Conservation (phyloP, 2,113 vertebrate species). For the Hydrochoerus hydrochaeris region DNA sequence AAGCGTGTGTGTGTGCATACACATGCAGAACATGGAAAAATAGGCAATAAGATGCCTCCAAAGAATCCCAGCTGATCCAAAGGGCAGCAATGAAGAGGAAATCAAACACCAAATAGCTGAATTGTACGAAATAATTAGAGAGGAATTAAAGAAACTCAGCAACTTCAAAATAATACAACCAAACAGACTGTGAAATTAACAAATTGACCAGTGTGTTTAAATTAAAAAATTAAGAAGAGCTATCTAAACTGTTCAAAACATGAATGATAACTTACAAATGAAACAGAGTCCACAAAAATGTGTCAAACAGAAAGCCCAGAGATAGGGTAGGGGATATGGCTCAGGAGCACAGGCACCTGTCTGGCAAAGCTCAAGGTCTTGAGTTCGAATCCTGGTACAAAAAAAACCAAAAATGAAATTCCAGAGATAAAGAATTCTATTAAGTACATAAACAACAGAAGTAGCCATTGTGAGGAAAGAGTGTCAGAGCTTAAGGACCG, state of each 20-base stretch:
- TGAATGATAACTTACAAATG: neutral
- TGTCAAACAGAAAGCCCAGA: neutral
- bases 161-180: neutral
- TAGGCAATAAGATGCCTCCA: neutral
- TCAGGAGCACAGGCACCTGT: no score
- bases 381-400: no score
- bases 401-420: neutral
- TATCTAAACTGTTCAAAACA: neutral
- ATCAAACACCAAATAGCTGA: neutral
- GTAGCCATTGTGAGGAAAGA: neutral
- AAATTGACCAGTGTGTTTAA: neutral
- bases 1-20: no score
- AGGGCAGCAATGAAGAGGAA: neutral
- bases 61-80: neutral
- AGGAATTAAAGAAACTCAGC: neutral
- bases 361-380: no score
- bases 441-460: neutral
- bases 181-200: neutral
- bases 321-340: no score
- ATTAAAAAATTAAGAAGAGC: neutral
- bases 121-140: neutral
- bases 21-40: neutral
- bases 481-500: neutral
- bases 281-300: neutral
- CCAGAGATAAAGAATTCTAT: neutral